Evolutionary conservation across 92 coral and sea anemone genomes (phyloP), one percentile per base, ranked within the genome.

Genomic region (Zoanthus sansibaricus): DNA sequence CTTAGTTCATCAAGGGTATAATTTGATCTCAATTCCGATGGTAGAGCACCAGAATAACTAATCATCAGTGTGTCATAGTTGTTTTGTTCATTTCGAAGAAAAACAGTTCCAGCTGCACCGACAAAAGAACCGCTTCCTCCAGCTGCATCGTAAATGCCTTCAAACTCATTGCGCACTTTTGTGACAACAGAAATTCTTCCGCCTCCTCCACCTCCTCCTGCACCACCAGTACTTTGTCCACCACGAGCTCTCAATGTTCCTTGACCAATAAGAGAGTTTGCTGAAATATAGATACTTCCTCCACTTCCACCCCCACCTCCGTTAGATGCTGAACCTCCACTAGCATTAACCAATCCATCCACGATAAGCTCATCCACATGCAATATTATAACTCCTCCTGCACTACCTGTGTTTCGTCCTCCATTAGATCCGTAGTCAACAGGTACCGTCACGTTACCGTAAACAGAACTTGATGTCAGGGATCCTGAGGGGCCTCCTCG

Each of bases 191-290:
- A 49, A 42, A 88, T 78, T 64, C 89, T 91, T 51, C 94, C 86
- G 14, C 94, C 94, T 0, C 94, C 94, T 42, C 91, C 94, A 4
- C 94, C 94, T 72, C 94, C 89, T 1, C 94, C 94, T 37, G 83
- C 83, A 44, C 62, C 17, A 56, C 89, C 70, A 54, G 83, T 54
- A 67, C 86, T 56, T 1, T 0, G 33, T 83, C 94, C 94, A 54
- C 94, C 94, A 37, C 69, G 86, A 77, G 89, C 94, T 88, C 69
- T 75, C 10, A 91, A 79, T 12, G 73, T 33, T 17, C 94, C 94
- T n/a, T 82, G 74, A n/a, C 94, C 94, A 32, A 25, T 64, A 18
- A 88, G 59, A 12, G 47, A 17, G 16, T 84, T 46, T 1, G 91
- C 73, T 10, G 64, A 20, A 18, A 91, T 59, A 45, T 71, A 78